Conservation (phyloP, 2,888 invertebrate genomes). For the Beris morrisii region DNA sequence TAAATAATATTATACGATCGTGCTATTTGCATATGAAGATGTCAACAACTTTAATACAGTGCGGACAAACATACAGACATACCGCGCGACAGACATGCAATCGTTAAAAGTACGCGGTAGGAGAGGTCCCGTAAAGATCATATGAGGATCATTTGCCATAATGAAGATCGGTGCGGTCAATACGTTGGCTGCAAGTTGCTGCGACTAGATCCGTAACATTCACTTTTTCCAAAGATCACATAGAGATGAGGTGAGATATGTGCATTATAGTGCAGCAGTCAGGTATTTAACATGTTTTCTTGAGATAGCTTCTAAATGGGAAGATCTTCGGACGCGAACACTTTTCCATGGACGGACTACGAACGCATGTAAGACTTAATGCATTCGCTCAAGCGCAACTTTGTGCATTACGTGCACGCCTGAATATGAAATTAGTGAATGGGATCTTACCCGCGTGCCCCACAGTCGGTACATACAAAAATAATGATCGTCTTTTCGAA, state of each 20-base stretch:
- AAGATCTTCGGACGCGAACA: too few relatives aligned
- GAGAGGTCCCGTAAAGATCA: too few relatives aligned
- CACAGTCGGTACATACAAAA: too few relatives aligned
- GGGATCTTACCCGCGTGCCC: background rate
- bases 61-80: too few relatives aligned
- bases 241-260: background rate
- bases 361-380: background rate
- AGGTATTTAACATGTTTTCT: too few relatives aligned
- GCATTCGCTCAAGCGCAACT: background rate
- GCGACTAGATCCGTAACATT: slow-evolving; percentile 11
- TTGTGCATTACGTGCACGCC: slow-evolving; percentile 12
- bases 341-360: too few relatives aligned
- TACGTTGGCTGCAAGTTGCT: too few relatives aligned
- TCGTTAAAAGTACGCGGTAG: too few relatives aligned
- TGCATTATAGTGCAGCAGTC: background rate
- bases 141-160: too few relatives aligned
- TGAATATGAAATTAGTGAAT: slow-evolving; percentile 20
- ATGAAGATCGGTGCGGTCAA: too few relatives aligned
- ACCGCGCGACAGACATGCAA: too few relatives aligned
- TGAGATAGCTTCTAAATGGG: too few relatives aligned
- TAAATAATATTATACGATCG: background rate
- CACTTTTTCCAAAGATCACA: slow-evolving; percentile 18
- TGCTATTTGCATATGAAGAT: slow-evolving; percentile 30
- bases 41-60: slow-evolving; percentile 1
- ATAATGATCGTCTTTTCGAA: background rate